Evolutionary conservation across 2,113 vertebrate genomes (phyloP), one percentile per base, ranked within the genome.

Genomic region (Andinoacara biseriatus): DNA sequence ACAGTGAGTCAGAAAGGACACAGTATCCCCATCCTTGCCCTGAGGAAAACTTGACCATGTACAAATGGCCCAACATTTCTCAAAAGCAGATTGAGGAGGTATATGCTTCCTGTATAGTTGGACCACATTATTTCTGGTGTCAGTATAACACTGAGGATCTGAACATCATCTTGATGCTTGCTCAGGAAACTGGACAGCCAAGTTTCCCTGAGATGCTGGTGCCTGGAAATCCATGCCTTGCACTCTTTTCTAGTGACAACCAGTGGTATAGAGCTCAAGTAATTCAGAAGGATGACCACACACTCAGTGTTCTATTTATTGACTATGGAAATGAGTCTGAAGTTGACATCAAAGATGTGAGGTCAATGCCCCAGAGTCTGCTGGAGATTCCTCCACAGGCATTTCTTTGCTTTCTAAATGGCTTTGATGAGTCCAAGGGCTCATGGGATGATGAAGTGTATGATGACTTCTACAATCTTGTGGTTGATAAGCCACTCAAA

Each of bases 51-150:
- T 62, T 76, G 5, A 65, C 26, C 11, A 74, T 18, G 17, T 95
- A 78, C 91, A 93, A 20, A 91, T 96, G 57, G 78, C 90, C 89
- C 95, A 93, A 94, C 33, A 62, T 95, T 74, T 95, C 94, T 38
- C 85, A 81, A 33, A 92, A 94, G 11, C 90, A 94, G 56, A 81
- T 56, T 0, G 14, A 95, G 65, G 93, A 95, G 58, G 92, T 93
- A 2, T 96, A 96, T 3, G 83, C 96, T 15, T 94, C 94, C 0
- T 91, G 94, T 10, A 92, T 96, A 59, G 93, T 89, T 1, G 92
- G 93, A 31, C 97, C 97, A 5, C 91, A 94, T 52, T 96, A 94
- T 84, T 98, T 97, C 65, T 98, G 97, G 97, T 97, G 97, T 91
- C 94, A 95, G 54, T 87, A 90, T 75, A 90, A 96, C 84, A 89